phyloP scores from a whole-genome alignment of 2,113 vertebrate species.

The Chunga burmeisteri region DNA sequence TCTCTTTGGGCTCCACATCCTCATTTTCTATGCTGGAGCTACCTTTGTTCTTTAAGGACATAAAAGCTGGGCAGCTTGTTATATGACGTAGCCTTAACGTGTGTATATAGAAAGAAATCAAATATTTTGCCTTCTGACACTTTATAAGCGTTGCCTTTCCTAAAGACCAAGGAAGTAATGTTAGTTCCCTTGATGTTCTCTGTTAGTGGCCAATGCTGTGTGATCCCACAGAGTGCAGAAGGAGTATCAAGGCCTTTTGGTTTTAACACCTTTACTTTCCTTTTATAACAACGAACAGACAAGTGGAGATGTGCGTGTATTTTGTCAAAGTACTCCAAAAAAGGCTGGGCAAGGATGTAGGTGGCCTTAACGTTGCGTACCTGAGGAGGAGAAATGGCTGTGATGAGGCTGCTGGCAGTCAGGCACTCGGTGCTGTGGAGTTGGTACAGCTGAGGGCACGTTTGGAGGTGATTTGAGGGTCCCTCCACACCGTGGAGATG shows the following conservation, averaged over 20 bases:
- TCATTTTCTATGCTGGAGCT: not conserved
- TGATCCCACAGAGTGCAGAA: not conserved
- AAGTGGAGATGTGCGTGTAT: not conserved
- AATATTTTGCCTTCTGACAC: not conserved
- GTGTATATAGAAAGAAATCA: not conserved
- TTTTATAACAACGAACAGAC: not conserved
- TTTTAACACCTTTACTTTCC: not conserved
- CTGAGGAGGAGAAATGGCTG: not conserved
- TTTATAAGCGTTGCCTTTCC: not conserved
- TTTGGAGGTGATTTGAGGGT: not conserved
- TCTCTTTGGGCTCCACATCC: not conserved
- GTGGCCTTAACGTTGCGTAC: not conserved
- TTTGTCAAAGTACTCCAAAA: not conserved
- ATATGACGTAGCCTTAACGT: not conserved
- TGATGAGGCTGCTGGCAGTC: not conserved
- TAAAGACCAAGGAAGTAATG: not conserved
- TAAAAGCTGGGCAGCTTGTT: not conserved
- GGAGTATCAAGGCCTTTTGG: not conserved
- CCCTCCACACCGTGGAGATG: not conserved
- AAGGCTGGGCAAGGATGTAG: not conserved
- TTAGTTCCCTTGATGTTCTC: not conserved
- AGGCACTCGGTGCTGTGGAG: not conserved
- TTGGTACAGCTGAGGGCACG: not conserved
- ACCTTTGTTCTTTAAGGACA: not conserved
- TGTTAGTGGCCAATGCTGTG: not conserved